A percentile compares a stretch with the other conserved stretches of the same genome.
These are phyloP conservation scores for Acromyrmex heyeri DNA, from an alignment of 1,140 invertebrate genomes.

Conservation along the genomic window DNA sequence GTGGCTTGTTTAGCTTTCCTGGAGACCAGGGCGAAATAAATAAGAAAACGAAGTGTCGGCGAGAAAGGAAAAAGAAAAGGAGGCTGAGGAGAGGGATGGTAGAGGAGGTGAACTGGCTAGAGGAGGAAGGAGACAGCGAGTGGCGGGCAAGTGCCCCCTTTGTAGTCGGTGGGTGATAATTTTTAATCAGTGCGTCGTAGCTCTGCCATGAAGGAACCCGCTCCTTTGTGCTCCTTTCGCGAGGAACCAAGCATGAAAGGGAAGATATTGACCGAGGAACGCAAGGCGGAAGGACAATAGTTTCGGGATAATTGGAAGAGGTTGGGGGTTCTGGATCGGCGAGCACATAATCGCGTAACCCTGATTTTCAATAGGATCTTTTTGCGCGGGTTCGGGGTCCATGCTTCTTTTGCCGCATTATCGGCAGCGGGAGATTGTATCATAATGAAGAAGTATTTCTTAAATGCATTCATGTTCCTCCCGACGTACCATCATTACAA, in stretches of 20 bases:
- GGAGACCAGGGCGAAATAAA: constrained; percentile 70
- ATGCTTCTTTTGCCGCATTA: constrained; percentile 33
- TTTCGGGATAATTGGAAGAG: constrained; percentile 78
- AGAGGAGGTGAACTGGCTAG: background rate
- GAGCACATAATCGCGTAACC: constrained; percentile 70
- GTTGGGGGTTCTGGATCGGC: constrained; percentile 68
- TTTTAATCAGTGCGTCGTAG: constrained; percentile 81
- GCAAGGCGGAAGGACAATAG: constrained; percentile 75
- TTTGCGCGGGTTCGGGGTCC: constrained; percentile 32
- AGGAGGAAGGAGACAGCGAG: constrained; percentile 50
- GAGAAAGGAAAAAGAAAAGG: constrained; percentile 40
- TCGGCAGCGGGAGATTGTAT: constrained; percentile 42
- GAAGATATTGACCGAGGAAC: constrained; percentile 70
- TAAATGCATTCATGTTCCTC: background rate
- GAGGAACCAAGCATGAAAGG: constrained; percentile 59
- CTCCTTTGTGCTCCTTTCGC: constrained; percentile 74
- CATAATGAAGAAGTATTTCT: constrained; percentile 34
- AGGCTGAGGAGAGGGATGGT: background rate
- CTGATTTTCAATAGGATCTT: constrained; percentile 72
- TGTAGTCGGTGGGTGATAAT: constrained; percentile 81
- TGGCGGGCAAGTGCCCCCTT: constrained; percentile 73
- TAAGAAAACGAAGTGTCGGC: constrained; percentile 68
- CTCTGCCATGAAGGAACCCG: constrained; percentile 73
- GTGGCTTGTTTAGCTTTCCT: constrained; percentile 74
- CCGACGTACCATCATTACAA: background rate